Conservation (phyloP, 2,113 vertebrate species). For the Rattus rattus region DNA sequence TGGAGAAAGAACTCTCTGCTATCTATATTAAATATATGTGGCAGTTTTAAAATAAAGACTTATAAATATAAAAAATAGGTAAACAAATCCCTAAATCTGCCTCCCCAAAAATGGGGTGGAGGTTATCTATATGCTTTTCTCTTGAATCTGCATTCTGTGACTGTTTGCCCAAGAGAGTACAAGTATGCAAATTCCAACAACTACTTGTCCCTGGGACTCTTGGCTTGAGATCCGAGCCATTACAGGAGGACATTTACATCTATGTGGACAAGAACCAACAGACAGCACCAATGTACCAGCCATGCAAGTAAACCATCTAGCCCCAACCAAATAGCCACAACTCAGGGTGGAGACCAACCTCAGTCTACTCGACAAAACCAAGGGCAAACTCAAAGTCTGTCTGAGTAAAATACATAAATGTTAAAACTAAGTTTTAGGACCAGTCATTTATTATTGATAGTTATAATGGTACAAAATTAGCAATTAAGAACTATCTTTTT, state of each 20-base stretch:
- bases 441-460: background rate
- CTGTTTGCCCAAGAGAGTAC: background rate
- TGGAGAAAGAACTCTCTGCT: background rate
- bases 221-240: background rate
- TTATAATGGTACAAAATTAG: background rate
- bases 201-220: background rate
- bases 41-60: constrained; percentile 5
- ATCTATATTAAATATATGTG: background rate
- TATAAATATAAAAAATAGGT: no score
- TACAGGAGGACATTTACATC: background rate
- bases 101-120: background rate
- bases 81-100: background rate
- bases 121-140: background rate
- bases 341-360: background rate
- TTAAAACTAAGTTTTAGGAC: background rate
- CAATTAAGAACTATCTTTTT: background rate
- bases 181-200: background rate
- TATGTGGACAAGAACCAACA: background rate
- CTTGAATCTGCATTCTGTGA: constrained; percentile 15
- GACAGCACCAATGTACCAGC: background rate
- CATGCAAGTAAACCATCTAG: background rate
- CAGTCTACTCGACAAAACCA: background rate
- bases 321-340: background rate
- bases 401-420: background rate
- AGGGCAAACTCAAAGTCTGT: background rate